A percentile compares a stretch with the other conserved stretches of the same genome.
Evolutionary conservation across 2,797 vertebrate species (phyloP).

Genomic region (Squalus acanthias): DNA sequence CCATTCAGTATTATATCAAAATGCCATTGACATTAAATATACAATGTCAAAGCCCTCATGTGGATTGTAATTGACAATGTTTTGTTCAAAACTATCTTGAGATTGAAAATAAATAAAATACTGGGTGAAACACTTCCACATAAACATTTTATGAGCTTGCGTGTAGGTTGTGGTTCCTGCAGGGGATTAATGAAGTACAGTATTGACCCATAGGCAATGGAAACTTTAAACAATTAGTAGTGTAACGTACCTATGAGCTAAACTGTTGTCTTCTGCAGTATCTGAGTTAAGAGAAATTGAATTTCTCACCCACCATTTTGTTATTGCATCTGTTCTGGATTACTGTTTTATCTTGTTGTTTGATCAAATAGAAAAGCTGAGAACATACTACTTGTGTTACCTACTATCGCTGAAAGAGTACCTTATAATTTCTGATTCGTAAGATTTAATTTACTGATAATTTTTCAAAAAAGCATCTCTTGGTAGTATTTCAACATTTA

Average conservation of each 20-base stretch:
- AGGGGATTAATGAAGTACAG: background rate
- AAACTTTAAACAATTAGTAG: background rate
- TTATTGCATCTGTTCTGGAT: conserved; percentile 35
- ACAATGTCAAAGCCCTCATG: background rate
- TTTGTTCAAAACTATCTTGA: background rate
- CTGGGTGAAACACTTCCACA: background rate
- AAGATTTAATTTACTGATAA: conserved; percentile 21
- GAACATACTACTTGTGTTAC: conserved; percentile 2
- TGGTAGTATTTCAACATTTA: background rate
- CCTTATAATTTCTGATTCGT: background rate
- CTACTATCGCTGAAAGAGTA: background rate
- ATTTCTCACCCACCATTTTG: conserved; percentile 28
- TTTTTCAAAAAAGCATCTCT: conserved; percentile 8
- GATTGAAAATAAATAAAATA: background rate
- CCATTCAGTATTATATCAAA: background rate
- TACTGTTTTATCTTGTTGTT: conserved; percentile 34
- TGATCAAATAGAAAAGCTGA: conserved; percentile 19
- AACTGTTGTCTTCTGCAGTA: background rate
- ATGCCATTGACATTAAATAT: background rate
- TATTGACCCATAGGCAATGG: conserved; percentile 13
- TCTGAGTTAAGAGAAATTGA: conserved; percentile 6
- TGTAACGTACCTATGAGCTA: background rate
- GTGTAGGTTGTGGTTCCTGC: background rate
- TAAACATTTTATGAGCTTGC: conserved; percentile 23
- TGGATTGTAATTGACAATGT: background rate